phyloP scores from a whole-genome alignment of 2,888 invertebrate genomes.

The Eurois occulta region DNA sequence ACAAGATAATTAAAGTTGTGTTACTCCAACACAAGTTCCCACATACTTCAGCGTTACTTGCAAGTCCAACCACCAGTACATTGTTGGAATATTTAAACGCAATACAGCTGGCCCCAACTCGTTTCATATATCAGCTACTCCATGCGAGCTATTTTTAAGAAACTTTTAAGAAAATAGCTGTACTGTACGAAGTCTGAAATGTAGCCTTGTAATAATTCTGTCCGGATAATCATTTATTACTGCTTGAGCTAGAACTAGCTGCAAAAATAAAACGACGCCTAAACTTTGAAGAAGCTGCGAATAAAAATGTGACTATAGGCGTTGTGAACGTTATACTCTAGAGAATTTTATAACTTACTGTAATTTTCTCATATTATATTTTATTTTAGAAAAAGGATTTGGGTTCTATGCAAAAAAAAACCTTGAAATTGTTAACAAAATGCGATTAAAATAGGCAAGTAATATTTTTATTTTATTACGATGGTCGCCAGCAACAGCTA shows the following conservation, averaged over 20 bases:
- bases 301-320: neutral
- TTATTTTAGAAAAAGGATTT: no score
- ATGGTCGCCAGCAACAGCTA: no score
- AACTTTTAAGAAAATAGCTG: slow-evolving; percentile 37
- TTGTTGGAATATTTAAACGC: slow-evolving; percentile 54
- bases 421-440: no score
- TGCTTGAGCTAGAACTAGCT: neutral
- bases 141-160: slow-evolving; percentile 42
- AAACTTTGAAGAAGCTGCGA: neutral
- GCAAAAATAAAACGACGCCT: neutral
- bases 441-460: no score
- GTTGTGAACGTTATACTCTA: neutral
- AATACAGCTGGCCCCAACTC: slow-evolving; percentile 52
- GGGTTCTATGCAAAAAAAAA: no score
- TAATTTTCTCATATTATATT: neutral
- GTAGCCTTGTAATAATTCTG: slow-evolving; percentile 32
- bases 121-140: slow-evolving; percentile 53
- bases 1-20: neutral
- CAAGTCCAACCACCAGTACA: slow-evolving; percentile 1
- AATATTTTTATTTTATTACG: no score
- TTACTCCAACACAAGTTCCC: neutral
- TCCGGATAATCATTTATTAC: slow-evolving; percentile 40
- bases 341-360: neutral
- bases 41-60: slow-evolving; percentile 13
- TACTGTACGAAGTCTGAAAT: slow-evolving; percentile 35